Evolutionary conservation across 2,888 invertebrate genomes (phyloP).

Genomic region (Zhuqinia jingwanae): DNA sequence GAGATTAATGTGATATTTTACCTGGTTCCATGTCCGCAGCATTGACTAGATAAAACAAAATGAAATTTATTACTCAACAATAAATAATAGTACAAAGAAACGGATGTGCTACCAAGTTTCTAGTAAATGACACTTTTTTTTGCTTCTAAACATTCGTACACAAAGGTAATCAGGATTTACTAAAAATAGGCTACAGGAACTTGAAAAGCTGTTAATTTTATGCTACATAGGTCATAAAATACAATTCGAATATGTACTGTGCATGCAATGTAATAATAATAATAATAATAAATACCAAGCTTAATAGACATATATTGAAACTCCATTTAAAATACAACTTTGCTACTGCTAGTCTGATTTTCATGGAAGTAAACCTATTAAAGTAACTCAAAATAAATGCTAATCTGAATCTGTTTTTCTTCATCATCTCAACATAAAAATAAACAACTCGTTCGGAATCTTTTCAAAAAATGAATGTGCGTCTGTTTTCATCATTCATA

Average conservation of each 20-base stretch:
- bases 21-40: conserved; percentile 70
- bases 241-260: too few relatives aligned
- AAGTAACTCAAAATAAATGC: background rate
- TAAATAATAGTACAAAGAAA: background rate
- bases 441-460: conserved; percentile 17
- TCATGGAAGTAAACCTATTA: too few relatives aligned
- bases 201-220: too few relatives aligned
- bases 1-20: conserved; percentile 36
- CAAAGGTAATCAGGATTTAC: too few relatives aligned
- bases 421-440: conserved; percentile 13
- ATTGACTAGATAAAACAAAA: conserved; percentile 42
- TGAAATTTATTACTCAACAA: background rate
- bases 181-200: too few relatives aligned
- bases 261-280: too few relatives aligned
- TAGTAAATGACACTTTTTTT: background rate
- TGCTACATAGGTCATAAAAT: too few relatives aligned
- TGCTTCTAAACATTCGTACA: too few relatives aligned
- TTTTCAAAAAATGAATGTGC: too few relatives aligned
- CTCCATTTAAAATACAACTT: background rate
- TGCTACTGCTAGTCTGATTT: too few relatives aligned
- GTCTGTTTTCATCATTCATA: conserved; percentile 24
- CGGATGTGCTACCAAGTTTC: background rate
- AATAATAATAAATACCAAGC: too few relatives aligned
- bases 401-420: conserved; percentile 16
- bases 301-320: too few relatives aligned